Percentiles rank a stretch among this genome's conserved stretches.
Evolutionary conservation across 2,888 invertebrate species (phyloP).

Genomic region (Ichneumoninae sp.): DNA sequence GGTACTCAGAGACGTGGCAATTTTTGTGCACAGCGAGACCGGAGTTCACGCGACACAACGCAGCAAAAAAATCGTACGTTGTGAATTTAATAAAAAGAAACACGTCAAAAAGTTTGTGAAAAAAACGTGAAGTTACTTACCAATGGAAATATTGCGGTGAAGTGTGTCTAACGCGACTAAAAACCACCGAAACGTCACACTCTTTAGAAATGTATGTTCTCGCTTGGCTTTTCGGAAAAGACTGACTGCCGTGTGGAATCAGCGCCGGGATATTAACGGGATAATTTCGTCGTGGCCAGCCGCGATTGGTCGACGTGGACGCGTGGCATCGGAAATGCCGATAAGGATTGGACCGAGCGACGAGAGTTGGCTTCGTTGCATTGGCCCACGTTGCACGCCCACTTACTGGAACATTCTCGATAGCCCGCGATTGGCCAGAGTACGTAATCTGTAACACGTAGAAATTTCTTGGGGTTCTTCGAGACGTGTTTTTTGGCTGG

Average conservation of each 20-base stretch:
- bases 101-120: background rate
- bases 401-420: conserved; percentile 74
- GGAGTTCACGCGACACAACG: background rate
- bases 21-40: conserved; percentile 1
- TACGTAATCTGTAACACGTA: conserved; percentile 33
- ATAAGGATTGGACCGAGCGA: conserved; percentile 85
- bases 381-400: conserved; percentile 88
- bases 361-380: conserved; percentile 86
- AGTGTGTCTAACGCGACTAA: conserved; percentile 48
- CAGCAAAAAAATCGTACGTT: background rate
- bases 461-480: conserved; percentile 34
- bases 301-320: conserved; percentile 86
- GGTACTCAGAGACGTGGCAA: conserved; percentile 54
- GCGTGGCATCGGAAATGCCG: conserved; percentile 80
- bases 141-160: conserved; percentile 56
- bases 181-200: conserved; percentile 59
- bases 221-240: conserved; percentile 72
- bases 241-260: conserved; percentile 77
- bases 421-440: conserved; percentile 66
- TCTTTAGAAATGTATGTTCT: conserved; percentile 47
- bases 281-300: conserved; percentile 86
- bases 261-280: conserved; percentile 81
- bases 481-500: background rate
- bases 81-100: background rate
- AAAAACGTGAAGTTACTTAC: conserved; percentile 59